Base-by-base conservation (phyloP, 2,888 invertebrate species). In the Eilema griseolum region DNA sequence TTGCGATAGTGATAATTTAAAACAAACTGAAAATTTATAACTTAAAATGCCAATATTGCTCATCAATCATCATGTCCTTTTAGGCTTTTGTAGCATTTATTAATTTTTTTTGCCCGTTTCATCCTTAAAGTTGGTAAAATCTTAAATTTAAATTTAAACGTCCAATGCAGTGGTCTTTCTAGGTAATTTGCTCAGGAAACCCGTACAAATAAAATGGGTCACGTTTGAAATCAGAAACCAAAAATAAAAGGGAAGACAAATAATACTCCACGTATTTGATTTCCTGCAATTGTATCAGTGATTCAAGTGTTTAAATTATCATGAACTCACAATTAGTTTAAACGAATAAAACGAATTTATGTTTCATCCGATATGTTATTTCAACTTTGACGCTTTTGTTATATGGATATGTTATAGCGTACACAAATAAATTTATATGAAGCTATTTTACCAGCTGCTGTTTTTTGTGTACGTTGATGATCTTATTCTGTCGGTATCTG, bases 21-120 rank as follows among this genome's bases (percentile, higher is more conserved):
- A 41, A 16, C 2, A 41, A 60, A 60, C 60, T 14, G 16, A 26
- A 60, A 60, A 20, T 60, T 3, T 20, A 66, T 74, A 75, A 78
- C 3, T 37, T 37, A 37, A 37, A 16, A 41, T 41, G 41, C n/a
- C n/a, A n/a, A n/a, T n/a, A n/a, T 41, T 41, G 41, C 8, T 37
- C 1, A 12, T 28, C 28, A 28, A 12, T 37, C 12, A 37, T 5
- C 0, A 46, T 46, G 46, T 46, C 72, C 75, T 71, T 79, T 73
- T 78, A 78, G 65, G 72, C 72, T 78, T 73, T 70, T 80, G 76
- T 82, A 65, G 71, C 70, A 75, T 71, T 74, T 75, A 82, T 80
- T 83, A 77, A 82, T 81, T 80, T 78, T 75, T 77, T 75, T 77
- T 71, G 79, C 80, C 83, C 83, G 83, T 84, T 82, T 77, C 16